Conservation (phyloP, 2,797 vertebrate genomes). For the Cyprinodon diabolis region DNA sequence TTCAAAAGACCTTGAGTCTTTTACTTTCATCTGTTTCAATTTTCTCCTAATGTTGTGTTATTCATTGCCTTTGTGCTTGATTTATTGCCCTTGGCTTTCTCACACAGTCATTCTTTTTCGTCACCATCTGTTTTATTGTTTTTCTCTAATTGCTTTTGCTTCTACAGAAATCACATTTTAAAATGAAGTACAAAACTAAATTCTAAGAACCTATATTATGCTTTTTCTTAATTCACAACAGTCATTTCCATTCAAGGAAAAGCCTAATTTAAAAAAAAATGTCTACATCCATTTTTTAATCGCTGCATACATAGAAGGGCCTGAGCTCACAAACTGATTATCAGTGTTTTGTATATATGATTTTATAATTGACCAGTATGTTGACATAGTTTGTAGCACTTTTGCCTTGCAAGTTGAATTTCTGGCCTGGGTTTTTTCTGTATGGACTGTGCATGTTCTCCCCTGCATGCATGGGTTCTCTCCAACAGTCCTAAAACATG, state of each 20-base stretch:
- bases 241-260: neutral
- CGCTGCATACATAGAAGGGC: no score
- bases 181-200: conserved; percentile 1
- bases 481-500: no score
- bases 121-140: conserved; percentile 40
- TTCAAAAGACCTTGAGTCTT: conserved; percentile 44
- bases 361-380: no score
- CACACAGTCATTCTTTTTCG: conserved; percentile 10
- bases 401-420: no score
- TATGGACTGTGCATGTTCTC: no score
- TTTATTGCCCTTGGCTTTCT: conserved; percentile 30
- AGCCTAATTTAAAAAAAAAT: neutral
- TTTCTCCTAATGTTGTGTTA: conserved; percentile 9
- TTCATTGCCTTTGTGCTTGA: conserved; percentile 31
- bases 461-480: no score
- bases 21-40: conserved; percentile 27
- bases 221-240: neutral
- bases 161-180: conserved; percentile 1
- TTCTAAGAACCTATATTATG: neutral
- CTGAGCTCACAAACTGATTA: no score
- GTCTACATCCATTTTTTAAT: neutral
- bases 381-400: no score
- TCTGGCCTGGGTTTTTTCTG: no score
- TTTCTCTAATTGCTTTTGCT: conserved; percentile 20
- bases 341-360: no score